A percentile compares a stretch with the other conserved stretches of the same genome.
Evolutionary conservation across 1,140 invertebrate genomes (phyloP).

Genomic region (Lerema accius): DNA sequence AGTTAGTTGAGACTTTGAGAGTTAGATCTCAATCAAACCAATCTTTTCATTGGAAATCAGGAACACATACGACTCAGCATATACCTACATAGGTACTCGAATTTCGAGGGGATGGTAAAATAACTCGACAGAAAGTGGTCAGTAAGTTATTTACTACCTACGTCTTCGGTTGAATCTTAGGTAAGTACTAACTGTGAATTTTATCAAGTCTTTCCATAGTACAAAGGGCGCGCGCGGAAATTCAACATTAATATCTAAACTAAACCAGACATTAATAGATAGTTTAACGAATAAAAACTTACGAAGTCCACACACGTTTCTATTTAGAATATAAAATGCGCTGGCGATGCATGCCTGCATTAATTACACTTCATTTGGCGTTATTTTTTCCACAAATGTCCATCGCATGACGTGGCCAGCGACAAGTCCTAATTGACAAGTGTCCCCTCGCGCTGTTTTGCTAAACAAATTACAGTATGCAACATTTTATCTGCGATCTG

Average conservation of each 20-base stretch:
- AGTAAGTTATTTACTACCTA: no score
- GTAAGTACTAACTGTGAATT: no score
- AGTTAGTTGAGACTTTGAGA: no score
- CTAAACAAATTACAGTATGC: constrained; percentile 12
- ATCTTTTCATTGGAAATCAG: no score
- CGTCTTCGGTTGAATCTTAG: no score
- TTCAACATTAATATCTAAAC: neutral
- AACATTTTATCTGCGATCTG: constrained; percentile 20
- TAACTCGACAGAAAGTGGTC: no score
- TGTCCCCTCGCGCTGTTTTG: constrained; percentile 1
- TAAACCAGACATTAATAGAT: constrained; percentile 8
- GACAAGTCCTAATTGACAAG: constrained; percentile 17
- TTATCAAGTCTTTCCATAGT: neutral
- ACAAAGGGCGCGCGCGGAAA: neutral
- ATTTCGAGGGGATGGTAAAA: no score
- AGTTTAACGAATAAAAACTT: constrained; percentile 4
- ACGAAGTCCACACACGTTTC: neutral
- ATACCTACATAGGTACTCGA: no score
- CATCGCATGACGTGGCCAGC: neutral
- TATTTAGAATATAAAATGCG: constrained; percentile 17
- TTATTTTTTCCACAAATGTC: constrained; percentile 23
- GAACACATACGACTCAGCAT: no score
- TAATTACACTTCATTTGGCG: constrained; percentile 20
- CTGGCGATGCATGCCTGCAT: constrained; percentile 16
- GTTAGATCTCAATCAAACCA: no score